Evolutionary conservation across 2,113 vertebrate species (phyloP).

Genomic region (Silurus asotus): DNA sequence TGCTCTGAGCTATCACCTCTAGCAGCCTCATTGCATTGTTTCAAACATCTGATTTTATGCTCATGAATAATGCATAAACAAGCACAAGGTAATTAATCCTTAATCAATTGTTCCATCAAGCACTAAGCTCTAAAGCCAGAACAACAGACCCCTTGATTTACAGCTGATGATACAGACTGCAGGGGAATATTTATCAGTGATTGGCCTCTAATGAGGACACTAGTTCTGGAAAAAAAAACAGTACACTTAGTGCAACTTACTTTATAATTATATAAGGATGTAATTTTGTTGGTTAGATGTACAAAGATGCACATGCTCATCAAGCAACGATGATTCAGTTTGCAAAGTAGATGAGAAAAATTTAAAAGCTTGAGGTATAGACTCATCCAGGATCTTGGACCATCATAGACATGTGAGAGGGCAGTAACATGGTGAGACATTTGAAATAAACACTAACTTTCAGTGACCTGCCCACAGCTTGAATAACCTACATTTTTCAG

Average conservation of each 20-base stretch:
- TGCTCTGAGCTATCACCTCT: constrained; percentile 29
- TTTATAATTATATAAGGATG: not conserved
- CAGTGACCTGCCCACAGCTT: constrained; percentile 20
- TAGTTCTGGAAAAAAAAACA: not conserved
- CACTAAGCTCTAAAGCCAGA: constrained; percentile 45
- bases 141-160: constrained; percentile 45
- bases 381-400: constrained; percentile 17
- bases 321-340: not conserved
- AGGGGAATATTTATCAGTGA: constrained; percentile 32
- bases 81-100: constrained; percentile 53
- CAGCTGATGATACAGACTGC: constrained; percentile 45
- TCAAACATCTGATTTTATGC: constrained; percentile 46
- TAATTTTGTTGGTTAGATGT: not conserved
- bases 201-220: constrained; percentile 4
- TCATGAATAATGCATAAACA: constrained; percentile 47
- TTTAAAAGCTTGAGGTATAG: constrained; percentile 1
- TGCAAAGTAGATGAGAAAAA: not conserved
- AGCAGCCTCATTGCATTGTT: constrained; percentile 32
- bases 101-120: constrained; percentile 42
- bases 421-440: constrained; percentile 28
- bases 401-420: constrained; percentile 25
- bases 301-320: not conserved
- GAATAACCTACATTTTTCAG: constrained; percentile 17
- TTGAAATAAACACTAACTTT: constrained; percentile 45
- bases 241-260: constrained; percentile 3